A percentile compares a stretch with the other conserved stretches of the same genome.
These are phyloP conservation scores for Panopea generosa DNA, from an alignment of 2,888 invertebrate species.

Conservation along the genomic window DNA sequence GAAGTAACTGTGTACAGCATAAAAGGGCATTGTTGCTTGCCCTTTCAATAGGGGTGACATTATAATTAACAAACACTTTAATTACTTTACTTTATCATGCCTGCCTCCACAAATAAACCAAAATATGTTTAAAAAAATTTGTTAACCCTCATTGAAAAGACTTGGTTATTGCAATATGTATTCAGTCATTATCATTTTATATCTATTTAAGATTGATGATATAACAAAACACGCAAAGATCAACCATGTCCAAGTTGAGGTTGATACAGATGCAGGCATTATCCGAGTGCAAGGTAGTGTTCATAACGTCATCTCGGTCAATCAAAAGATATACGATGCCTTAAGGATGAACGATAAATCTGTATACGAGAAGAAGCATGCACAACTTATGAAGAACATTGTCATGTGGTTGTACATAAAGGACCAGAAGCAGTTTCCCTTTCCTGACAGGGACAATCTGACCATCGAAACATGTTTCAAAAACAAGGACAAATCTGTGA, in stretches of 20 bases:
- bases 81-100: no score
- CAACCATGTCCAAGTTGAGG: slow-evolving; percentile 24
- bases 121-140: no score
- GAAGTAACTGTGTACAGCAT: no score
- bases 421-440: slow-evolving; percentile 19
- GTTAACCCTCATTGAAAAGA: no score
- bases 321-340: slow-evolving; percentile 8
- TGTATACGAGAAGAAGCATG: slow-evolving; percentile 15
- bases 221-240: slow-evolving; percentile 29
- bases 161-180: no score
- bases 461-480: slow-evolving; percentile 55
- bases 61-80: no score
- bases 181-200: no score
- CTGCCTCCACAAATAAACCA: no score
- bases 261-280: slow-evolving; percentile 12
- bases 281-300: slow-evolving; percentile 23
- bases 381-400: slow-evolving; percentile 23
- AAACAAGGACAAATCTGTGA: slow-evolving; percentile 33
- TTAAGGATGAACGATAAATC: slow-evolving; percentile 16
- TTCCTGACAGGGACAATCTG: slow-evolving; percentile 45
- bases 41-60: no score
- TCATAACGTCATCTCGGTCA: slow-evolving; percentile 23
- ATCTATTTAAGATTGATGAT: slow-evolving; percentile 27
- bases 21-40: no score
- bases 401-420: slow-evolving; percentile 52